phyloP scores from a whole-genome alignment of 2,113 vertebrate genomes.

The Esox niger region DNA sequence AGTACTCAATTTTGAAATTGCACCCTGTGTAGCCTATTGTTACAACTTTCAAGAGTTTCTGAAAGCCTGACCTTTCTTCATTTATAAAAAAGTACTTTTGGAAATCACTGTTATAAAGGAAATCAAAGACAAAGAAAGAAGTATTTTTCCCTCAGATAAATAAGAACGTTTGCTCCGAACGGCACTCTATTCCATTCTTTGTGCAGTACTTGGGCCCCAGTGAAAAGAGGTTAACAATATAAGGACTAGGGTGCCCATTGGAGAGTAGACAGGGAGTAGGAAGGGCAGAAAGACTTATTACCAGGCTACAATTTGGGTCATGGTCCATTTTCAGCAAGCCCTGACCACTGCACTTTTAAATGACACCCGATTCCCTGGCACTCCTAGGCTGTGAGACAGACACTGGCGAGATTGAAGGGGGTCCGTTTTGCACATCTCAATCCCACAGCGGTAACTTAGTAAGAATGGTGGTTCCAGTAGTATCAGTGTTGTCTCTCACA shows the following conservation, averaged over 20 bases:
- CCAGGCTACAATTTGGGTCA: constrained; percentile 51
- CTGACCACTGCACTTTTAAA: constrained; percentile 67
- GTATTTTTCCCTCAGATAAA: too few species aligned
- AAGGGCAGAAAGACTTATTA: constrained; percentile 47
- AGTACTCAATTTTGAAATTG: too few species aligned
- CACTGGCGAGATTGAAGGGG: constrained; percentile 35
- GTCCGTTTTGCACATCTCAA: constrained; percentile 44
- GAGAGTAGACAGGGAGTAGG: constrained; percentile 41
- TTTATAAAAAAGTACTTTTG: too few species aligned
- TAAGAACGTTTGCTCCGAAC: too few species aligned
- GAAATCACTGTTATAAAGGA: too few species aligned
- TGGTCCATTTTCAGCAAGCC: constrained; percentile 61
- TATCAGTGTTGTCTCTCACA: not conserved
- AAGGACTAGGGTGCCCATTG: not conserved
- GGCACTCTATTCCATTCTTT: too few species aligned
- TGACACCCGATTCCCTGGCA: constrained; percentile 62
- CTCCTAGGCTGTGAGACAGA: constrained; percentile 36
- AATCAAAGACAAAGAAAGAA: too few species aligned
- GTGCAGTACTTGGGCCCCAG: too few species aligned
- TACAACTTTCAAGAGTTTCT: too few species aligned
- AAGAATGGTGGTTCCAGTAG: not conserved
- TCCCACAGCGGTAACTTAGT: constrained; percentile 18
- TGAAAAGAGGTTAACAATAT: too few species aligned
- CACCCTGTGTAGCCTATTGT: too few species aligned
- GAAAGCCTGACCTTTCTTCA: too few species aligned